Percentiles rank a stretch among this genome's conserved stretches.
phyloP scores from a whole-genome alignment of 2,888 invertebrate genomes.

The Sylvicola cinctus region DNA sequence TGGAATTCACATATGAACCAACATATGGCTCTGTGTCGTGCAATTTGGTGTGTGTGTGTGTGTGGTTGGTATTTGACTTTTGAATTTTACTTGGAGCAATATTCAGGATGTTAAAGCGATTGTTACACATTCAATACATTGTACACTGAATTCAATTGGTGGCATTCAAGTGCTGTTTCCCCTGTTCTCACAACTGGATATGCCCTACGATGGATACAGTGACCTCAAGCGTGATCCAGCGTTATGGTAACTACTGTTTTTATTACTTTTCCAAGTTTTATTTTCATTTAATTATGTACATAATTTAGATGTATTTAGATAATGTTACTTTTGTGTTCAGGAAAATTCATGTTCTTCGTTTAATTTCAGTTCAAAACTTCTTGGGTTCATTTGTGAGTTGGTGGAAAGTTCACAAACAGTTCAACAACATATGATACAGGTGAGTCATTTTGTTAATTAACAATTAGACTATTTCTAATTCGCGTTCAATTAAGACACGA shows the following conservation, averaged over 20 bases:
- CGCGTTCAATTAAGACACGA: too few species aligned
- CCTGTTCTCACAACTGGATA: slow-evolving; percentile 90
- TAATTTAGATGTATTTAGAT: background rate
- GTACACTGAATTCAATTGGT: slow-evolving; percentile 95
- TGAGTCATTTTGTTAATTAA: slow-evolving; percentile 1
- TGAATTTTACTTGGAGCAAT: too few species aligned
- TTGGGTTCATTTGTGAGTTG: slow-evolving; percentile 93
- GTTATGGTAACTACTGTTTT: slow-evolving; percentile 52
- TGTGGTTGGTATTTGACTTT: slow-evolving; percentile 4
- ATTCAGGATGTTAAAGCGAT: slow-evolving; percentile 98
- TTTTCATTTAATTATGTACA: slow-evolving; percentile 2
- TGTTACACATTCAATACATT: slow-evolving; percentile 97
- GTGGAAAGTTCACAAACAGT: slow-evolving; percentile 93
- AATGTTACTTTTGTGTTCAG: background rate
- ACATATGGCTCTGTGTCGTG: too few species aligned
- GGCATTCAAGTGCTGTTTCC: slow-evolving; percentile 97
- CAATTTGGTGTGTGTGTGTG: too few species aligned
- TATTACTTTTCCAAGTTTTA: slow-evolving; percentile 1
- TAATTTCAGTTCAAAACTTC: slow-evolving; percentile 70
- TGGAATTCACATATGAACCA: too few species aligned
- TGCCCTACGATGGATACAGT: slow-evolving; percentile 67
- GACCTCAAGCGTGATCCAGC: slow-evolving; percentile 75
- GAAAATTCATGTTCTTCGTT: too few species aligned
- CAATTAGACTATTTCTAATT: background rate
- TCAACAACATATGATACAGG: slow-evolving; percentile 96